Base-by-base conservation (phyloP, 2,113 vertebrate genomes). In the Rhinoptilus africanus region DNA sequence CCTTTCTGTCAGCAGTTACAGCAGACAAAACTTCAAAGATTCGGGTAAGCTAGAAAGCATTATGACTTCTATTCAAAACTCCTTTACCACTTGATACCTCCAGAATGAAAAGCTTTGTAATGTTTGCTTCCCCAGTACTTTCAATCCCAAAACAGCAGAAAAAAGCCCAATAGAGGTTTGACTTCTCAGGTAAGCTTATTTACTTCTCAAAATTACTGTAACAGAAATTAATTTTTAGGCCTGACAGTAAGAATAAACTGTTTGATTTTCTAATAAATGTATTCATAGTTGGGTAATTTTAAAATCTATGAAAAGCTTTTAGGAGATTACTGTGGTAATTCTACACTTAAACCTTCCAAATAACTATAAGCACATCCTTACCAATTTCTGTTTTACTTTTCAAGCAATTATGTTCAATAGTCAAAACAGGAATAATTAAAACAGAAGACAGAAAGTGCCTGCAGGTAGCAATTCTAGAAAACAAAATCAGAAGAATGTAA, bases 21-120 rank as follows among this genome's bases (percentile, higher is more conserved):
- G 16, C 63, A 66, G 47, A 9, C n/a, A 95, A 56, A 45, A 28
- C 35, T 27, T 39, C 56, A 35, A 24, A 41, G 39, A 6, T 22
- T 16, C 0, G 0, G 13, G 37, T 26, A 57, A 64, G 51, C n/a
- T 6, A n/a, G 24, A 21, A 56, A 48, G 17, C 2, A 6, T 35
- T 56, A 47, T 23, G 47, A 37, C 39, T n/a, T 26, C 15, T 34
- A 4, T 24, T 32, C 35, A 18, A 34, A 56, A 27, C 37, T 39
- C 35, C 35, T 47, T 17, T 43, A 12, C 23, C 12, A 22, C 54
- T 34, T 5, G 0, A 6, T 4, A 35, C 16, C 47, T 82, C 45
- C 48, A 39, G 27, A 73, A 48, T 5, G 3, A 43, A 53, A 71
- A 69, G 51, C 41, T 35, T 23, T 12, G 11, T 32, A 41, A 54